A percentile compares a stretch with the other conserved stretches of the same genome.
Conservation (phyloP, 2,113 vertebrate species). For the Eurypyga helias region DNA sequence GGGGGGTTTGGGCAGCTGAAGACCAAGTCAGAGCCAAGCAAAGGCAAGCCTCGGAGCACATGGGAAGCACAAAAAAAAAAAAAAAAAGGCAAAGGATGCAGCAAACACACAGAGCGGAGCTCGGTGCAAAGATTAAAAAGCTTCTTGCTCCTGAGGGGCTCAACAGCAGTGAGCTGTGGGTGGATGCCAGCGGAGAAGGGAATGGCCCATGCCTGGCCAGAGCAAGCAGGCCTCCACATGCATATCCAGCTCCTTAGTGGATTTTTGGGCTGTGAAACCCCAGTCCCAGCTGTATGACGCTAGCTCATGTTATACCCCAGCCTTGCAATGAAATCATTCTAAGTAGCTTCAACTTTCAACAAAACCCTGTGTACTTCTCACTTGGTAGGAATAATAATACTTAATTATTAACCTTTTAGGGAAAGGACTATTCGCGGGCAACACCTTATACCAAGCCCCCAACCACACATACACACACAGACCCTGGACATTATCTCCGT, state of each 20-base stretch:
- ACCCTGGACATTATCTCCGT: not conserved
- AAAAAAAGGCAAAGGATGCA: not conserved
- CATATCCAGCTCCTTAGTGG: not conserved
- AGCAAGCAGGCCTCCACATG: not conserved
- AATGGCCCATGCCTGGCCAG: not conserved
- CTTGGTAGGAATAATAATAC: not conserved
- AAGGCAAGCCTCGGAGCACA: accelerated
- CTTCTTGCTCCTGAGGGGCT: not conserved
- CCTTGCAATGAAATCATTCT: not conserved
- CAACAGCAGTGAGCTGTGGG: not conserved
- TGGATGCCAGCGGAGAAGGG: not conserved
- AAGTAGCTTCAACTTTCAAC: not conserved
- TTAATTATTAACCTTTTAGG: not conserved
- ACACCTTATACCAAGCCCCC: not conserved
- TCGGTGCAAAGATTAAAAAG: not conserved
- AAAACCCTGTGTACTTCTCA: not conserved
- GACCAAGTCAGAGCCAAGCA: not conserved
- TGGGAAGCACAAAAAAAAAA: no score
- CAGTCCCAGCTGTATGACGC: not conserved
- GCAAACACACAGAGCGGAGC: not conserved
- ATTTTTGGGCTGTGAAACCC: not conserved
- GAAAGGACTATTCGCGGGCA: not conserved
- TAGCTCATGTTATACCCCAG: not conserved
- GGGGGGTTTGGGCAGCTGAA: not conserved
- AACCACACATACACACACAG: not conserved